Percentiles rank a stretch among this genome's conserved stretches.
Conservation (phyloP, 1,140 invertebrate species). For the Diplogasteroides magnus region DNA sequence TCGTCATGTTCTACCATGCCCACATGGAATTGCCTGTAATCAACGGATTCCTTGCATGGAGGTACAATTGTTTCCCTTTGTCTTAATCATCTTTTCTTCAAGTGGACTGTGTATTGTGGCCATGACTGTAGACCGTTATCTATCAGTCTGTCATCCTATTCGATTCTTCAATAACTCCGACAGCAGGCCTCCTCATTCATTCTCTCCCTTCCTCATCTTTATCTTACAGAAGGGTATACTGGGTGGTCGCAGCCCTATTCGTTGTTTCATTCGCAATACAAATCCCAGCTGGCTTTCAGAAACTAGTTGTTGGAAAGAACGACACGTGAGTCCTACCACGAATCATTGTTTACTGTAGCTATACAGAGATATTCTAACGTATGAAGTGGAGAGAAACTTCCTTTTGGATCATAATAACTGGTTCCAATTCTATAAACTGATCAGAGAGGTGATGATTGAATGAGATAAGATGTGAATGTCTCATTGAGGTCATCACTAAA, state of each 20-base stretch:
- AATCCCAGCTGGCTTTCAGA: too few relatives aligned
- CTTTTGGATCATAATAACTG: too few relatives aligned
- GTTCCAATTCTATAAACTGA: too few relatives aligned
- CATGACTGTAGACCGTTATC: conserved; percentile 46
- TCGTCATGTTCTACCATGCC: conserved; percentile 48
- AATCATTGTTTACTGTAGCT: too few relatives aligned
- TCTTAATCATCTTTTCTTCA: conserved; percentile 7
- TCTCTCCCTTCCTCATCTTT: conserved; percentile 38
- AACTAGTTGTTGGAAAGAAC: too few relatives aligned
- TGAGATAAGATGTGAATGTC: neutral
- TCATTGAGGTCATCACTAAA: conserved; percentile 41
- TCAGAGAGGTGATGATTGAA: neutral
- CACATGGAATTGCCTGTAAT: conserved; percentile 46
- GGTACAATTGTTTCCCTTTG: conserved; percentile 15
- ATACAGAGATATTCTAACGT: too few relatives aligned
- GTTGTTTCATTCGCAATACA: too few relatives aligned
- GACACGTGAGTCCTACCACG: too few relatives aligned
- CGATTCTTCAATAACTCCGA: conserved; percentile 40
- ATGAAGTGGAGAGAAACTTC: too few relatives aligned
- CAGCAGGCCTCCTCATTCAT: conserved; percentile 29
- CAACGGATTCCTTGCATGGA: conserved; percentile 46
- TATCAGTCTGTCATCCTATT: conserved; percentile 44
- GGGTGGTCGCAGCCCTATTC: too few relatives aligned
- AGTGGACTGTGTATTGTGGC: conserved; percentile 46
- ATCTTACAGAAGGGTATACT: conserved; percentile 38